Base-by-base conservation (phyloP, 2,797 vertebrate genomes). In the Staurois parvus region DNA sequence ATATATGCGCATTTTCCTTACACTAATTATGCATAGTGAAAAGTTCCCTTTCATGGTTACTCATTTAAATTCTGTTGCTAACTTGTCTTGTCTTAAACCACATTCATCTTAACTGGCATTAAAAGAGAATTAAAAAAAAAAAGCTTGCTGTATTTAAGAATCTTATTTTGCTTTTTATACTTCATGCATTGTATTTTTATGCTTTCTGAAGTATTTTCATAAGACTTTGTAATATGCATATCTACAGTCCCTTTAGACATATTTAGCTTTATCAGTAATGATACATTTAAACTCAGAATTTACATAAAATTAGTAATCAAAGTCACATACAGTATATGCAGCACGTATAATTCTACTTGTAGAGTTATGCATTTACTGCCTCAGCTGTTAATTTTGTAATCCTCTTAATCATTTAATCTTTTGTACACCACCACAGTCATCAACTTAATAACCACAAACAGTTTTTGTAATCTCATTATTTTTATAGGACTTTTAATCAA, bases 11-110 rank as follows among this genome's bases (percentile, higher is more conserved):
- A 79, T 92, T 93, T 88, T 88, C 90, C 91, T 93, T 90, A 90
- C 90, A 90, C 86, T 92, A 91, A 92, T 91, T 93, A 94, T 91
- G 84, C 89, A 89, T 3, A 68, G 84, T 88, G 85, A 91, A 92
- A 91, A 90, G 88, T 91, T 94, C 92, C 88, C 86, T 92, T 93
- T 93, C 89, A 92, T 87, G 75, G 89, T 90, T 62, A 72, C 86
- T 92, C 88, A 83, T 92, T 92, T 90, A 87, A 90, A 92, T 91
- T 92, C 90, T 88, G 81, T 88, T 85, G 56, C 84, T 87, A 90
- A 87, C 81, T 91, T 91, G 87, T 91, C 88, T 89, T 87, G 85
- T 87, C 85, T 87, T 83, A 83, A 79, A 79, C 56, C 85, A 87
- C 85, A 83, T 87, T 87, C 69, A 40, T 87, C 85, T 87, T 87